These are phyloP conservation scores for Rambutsinella grinnellia DNA, from an alignment of 2,888 invertebrate species.

Conservation along the genomic window DNA sequence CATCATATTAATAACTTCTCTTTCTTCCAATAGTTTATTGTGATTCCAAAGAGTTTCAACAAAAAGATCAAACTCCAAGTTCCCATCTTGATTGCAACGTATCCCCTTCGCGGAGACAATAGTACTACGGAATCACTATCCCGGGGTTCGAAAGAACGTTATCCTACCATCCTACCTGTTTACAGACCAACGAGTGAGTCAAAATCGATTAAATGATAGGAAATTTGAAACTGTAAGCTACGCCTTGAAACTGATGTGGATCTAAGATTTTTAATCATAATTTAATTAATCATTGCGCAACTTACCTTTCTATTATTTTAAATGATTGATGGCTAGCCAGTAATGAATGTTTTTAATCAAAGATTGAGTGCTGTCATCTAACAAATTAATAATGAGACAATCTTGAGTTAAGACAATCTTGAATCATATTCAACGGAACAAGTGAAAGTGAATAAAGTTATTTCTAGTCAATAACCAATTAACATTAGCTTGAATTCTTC, in stretches of 20 bases:
- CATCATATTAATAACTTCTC: conserved; percentile 62
- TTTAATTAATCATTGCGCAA: too few species aligned
- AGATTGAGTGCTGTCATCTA: background rate
- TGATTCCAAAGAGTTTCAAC: conserved; percentile 91
- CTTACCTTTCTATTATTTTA: too few species aligned
- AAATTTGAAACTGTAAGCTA: background rate
- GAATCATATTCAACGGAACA: too few species aligned
- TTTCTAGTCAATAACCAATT: background rate
- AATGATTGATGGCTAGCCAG: background rate
- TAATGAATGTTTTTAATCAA: background rate
- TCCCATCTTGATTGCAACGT: conserved; percentile 92
- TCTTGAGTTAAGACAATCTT: too few species aligned
- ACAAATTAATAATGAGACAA: too few species aligned
- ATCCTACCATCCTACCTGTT: conserved; percentile 91
- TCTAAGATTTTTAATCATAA: too few species aligned
- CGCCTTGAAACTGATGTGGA: too few species aligned
- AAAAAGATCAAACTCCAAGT: conserved; percentile 92
- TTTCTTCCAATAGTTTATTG: conserved; percentile 78
- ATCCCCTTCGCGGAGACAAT: conserved; percentile 77
- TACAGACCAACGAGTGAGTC: conserved; percentile 77
- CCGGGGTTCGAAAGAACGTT: conserved; percentile 86
- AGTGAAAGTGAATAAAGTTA: background rate
- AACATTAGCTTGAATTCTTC: background rate
- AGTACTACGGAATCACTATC: conserved; percentile 71
- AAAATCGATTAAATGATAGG: conserved; percentile 56